Conservation (phyloP, 2,888 invertebrate genomes). For the Trichopoda pennipes region DNA sequence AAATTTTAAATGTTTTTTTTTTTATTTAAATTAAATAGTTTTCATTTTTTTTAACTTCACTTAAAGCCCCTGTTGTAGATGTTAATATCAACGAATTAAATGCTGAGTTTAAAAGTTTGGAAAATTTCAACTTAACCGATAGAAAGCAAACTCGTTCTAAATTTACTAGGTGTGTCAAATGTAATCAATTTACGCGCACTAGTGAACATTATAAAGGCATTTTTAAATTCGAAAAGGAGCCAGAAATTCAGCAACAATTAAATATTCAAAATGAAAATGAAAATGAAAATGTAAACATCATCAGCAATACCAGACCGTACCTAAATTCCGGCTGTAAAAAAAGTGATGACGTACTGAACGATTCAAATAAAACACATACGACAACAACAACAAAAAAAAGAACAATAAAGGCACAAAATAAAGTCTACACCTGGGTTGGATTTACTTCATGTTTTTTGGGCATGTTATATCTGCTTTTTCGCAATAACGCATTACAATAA, state of each 20-base stretch:
- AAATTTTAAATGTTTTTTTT: neutral
- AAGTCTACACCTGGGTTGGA: slow-evolving; percentile 91
- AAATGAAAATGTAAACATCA: too few relatives aligned
- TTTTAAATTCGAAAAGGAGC: slow-evolving; percentile 54
- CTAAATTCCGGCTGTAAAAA: slow-evolving; percentile 44
- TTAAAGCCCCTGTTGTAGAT: slow-evolving; percentile 66
- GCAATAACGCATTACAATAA: slow-evolving; percentile 65
- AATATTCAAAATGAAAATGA: slow-evolving; percentile 35
- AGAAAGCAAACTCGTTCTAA: slow-evolving; percentile 64
- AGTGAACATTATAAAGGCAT: slow-evolving; percentile 56
- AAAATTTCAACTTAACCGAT: slow-evolving; percentile 56
- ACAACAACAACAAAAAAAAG: slow-evolving; percentile 55
- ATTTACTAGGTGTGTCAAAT: slow-evolving; percentile 64
- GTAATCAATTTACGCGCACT: slow-evolving; percentile 62
- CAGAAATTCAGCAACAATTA: slow-evolving; percentile 34
- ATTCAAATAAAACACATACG: slow-evolving; percentile 30
- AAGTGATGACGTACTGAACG: slow-evolving; percentile 33
- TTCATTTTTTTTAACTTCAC: slow-evolving; percentile 54
- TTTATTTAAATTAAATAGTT: slow-evolving; percentile 60
- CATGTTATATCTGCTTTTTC: slow-evolving; percentile 65
- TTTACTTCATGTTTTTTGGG: slow-evolving; percentile 89
- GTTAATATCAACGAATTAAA: slow-evolving; percentile 60
- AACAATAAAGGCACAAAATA: slow-evolving; percentile 72
- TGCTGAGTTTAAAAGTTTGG: slow-evolving; percentile 62
- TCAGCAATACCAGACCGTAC: slow-evolving; percentile 27